These are phyloP conservation scores for Calonectris borealis DNA, from an alignment of 2,113 vertebrate species.

Conservation along the genomic window DNA sequence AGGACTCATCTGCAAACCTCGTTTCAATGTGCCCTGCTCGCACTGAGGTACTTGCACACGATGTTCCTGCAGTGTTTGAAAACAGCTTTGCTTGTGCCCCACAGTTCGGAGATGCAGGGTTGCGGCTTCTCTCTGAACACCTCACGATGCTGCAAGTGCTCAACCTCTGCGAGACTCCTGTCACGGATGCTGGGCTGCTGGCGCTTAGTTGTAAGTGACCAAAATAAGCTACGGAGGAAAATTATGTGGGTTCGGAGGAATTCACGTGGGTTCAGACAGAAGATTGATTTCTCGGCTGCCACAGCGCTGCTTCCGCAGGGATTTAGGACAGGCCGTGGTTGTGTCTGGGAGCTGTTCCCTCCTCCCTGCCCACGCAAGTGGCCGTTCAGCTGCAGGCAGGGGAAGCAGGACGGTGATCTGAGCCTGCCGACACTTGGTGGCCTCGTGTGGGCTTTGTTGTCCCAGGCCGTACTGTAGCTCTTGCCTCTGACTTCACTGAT, in stretches of 20 bases:
- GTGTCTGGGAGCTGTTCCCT: neutral
- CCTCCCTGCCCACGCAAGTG: neutral
- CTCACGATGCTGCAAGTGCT: conserved; percentile 97
- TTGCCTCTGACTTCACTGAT: neutral
- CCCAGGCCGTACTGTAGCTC: accelerated
- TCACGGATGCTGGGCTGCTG: conserved; percentile 93
- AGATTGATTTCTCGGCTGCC: neutral
- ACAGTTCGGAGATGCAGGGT: conserved; percentile 94
- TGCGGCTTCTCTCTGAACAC: conserved; percentile 95
- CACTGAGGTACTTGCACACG: accelerated
- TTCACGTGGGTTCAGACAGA: accelerated
- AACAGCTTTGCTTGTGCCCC: neutral
- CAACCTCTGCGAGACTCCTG: conserved; percentile 97
- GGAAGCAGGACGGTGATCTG: neutral
- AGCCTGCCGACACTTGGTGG: neutral
- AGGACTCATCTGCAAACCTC: neutral
- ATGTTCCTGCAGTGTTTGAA: accelerated
- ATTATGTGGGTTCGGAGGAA: accelerated
- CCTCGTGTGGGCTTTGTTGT: neutral
- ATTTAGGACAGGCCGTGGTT: neutral
- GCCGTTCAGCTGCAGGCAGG: neutral
- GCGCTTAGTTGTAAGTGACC: conserved; percentile 93
- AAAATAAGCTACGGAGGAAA: accelerated
- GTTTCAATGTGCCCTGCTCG: accelerated
- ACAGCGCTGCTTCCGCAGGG: neutral